phyloP scores from a whole-genome alignment of 1,140 invertebrate genomes.

The Polypedilum vanderplanki region DNA sequence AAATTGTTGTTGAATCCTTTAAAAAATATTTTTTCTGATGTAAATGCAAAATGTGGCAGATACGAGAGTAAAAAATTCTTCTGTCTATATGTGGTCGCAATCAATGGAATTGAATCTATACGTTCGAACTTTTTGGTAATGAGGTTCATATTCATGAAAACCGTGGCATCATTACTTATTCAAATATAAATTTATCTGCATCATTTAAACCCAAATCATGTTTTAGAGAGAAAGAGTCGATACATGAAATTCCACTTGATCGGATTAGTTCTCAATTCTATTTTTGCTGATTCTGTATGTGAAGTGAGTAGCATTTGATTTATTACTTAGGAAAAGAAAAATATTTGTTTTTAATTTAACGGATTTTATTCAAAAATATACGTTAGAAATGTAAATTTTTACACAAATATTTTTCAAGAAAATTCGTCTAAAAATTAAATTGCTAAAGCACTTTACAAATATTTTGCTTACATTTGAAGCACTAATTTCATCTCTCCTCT shows the following conservation, averaged over 20 bases:
- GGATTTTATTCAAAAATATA: too few species aligned
- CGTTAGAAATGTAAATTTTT: too few species aligned
- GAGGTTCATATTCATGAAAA: background rate
- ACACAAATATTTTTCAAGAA: too few species aligned
- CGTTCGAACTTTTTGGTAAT: background rate
- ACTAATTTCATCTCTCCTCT: background rate
- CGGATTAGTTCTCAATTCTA: constrained; percentile 15
- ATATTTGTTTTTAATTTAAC: too few species aligned
- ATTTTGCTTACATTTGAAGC: too few species aligned
- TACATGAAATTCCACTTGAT: constrained; percentile 13
- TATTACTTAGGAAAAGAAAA: too few species aligned
- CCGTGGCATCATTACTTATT: background rate
- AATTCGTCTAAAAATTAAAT: too few species aligned
- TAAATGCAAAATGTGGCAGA: background rate
- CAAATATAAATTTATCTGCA: constrained; percentile 7
- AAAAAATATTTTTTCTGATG: background rate
- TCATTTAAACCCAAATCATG: constrained; percentile 17
- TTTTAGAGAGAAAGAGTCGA: background rate
- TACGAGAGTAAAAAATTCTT: background rate
- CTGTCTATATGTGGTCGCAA: background rate
- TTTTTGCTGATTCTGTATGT: too few species aligned
- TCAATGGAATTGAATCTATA: background rate
- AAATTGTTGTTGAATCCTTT: background rate
- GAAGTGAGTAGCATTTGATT: too few species aligned
- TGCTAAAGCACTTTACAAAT: too few species aligned